These are phyloP conservation scores for Polydesmus complanatus DNA, from an alignment of 2,888 invertebrate genomes.

Conservation along the genomic window DNA sequence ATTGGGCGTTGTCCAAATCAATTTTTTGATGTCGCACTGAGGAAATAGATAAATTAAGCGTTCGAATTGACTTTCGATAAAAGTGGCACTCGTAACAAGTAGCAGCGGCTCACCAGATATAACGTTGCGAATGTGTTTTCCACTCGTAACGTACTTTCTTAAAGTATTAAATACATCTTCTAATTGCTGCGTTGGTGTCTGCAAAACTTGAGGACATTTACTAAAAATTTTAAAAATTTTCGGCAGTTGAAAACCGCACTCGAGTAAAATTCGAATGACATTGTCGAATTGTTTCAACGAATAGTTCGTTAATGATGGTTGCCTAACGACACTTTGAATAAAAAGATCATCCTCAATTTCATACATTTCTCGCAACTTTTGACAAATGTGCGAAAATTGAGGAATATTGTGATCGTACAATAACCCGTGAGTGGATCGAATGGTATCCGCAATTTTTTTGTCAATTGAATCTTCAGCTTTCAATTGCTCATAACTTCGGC, in stretches of 20 bases:
- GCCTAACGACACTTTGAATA: not conserved
- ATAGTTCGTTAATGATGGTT: not conserved
- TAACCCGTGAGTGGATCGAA: not conserved
- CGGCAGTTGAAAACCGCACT: not conserved
- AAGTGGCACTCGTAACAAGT: not conserved
- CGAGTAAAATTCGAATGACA: not conserved
- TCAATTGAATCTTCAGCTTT: no score
- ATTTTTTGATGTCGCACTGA: not conserved
- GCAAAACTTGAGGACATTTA: not conserved
- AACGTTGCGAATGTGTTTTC: not conserved
- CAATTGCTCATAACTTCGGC: no score
- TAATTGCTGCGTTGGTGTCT: not conserved
- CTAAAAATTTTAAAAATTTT: not conserved
- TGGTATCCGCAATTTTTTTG: not conserved
- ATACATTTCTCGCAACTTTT: not conserved
- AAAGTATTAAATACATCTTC: not conserved
- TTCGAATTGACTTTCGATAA: not conserved
- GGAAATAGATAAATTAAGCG: slow-evolving; percentile 6
- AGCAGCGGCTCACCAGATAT: not conserved
- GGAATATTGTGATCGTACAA: not conserved
- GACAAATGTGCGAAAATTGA: not conserved
- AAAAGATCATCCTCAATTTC: not conserved
- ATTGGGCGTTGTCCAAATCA: not conserved
- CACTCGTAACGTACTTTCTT: not conserved
- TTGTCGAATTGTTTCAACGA: not conserved